Evolutionary conservation across 1,140 invertebrate genomes (phyloP), one percentile per base, ranked within the genome.

Genomic region (Brachionus rotundiformis): DNA sequence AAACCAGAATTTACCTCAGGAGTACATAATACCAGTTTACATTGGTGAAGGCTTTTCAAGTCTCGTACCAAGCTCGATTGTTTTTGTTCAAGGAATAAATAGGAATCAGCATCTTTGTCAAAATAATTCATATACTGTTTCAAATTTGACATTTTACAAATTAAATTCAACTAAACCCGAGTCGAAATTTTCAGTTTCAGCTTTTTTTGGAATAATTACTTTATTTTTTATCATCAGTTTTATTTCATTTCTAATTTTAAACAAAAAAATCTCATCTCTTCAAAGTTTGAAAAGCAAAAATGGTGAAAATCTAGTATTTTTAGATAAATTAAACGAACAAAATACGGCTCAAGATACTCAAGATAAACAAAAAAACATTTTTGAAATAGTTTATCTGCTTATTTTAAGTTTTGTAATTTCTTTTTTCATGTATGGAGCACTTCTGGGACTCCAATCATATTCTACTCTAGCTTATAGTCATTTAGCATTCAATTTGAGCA

Each of bases 401-500:
- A 31, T 59, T n/a, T 23, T 79, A 7, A 59, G 10, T 19, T 79
- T 59, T 79, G 23, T 79, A 23, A 54, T 79, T 31, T 79, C 76
- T n/a, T 79, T 79, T 79, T 79, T 79, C 19, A 54, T 79, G 47
- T 79, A 95, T 85, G 94, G 93, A 59, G 90, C 93, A 54, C 89
- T 96, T 81, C 92, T 93, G 2, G 92, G 93, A 77, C 91, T 95
- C 63, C 93, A 95, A 86, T 92, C 94, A 0, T 97, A 92, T 86
- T 94, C 94, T 0, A 93, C 93, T 87, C 88, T 94, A 75, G 94
- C 94, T 0, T 97, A 96, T 85, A 94, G 94, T 1, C 91, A 91
- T 83, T 27, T 25, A 54, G 47, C 76, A 23, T 79, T 79, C 19
- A 54, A 79, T 61, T 41, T 79, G 5, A 79, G 76, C 33, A 79